Evolutionary conservation across 2,797 vertebrate species (phyloP), one percentile per base, ranked within the genome.

Genomic region (Sciurus carolinensis): DNA sequence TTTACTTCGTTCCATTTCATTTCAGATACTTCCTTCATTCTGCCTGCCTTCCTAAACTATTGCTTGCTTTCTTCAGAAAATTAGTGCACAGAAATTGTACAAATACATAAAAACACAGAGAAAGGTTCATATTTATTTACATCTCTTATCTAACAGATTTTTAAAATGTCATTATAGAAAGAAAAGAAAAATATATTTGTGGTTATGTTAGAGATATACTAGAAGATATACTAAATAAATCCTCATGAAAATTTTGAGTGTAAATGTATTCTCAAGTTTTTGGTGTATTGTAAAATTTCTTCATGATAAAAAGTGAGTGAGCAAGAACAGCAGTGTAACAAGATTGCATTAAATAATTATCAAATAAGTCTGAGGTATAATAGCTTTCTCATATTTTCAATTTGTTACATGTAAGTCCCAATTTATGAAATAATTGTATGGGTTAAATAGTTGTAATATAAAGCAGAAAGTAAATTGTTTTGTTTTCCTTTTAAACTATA

Each of bases 41-140:
- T 52, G 52, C 2, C 11, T 92, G 52, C 30, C 36, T 57, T 73
- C 24, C 26, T 87, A 17, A 64, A 79, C 33, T 57, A 87, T 18
- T 64, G 20, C 24, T 96, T 76, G 13, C 69, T 76, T 75, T 64
- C n/a, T 88, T n/a, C n/a, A 87, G 66, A 50, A 79, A 73, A 73
- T 90, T 7, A 52, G 5, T 79, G 33, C n/a, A 72, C 5, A 89
- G 39, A 66, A 91, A 69, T 24, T 20, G n/a, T 13, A 3, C 39
- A 59, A 76, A 15, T 83, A 86, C 30, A 83, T 30, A 89, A 93
- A 81, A 14, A 86, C 9, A 72, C 14, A 52, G 8, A 81, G 14
- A 39, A 39, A 72, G 8, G 85, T 13, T n/a, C 82, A 76, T 26
- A 39, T 50, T 66, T 36, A 81, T 83, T 84, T 36, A 92, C 72